phyloP scores from a whole-genome alignment of 1,140 invertebrate genomes.

The Mesaphorura yosii region DNA sequence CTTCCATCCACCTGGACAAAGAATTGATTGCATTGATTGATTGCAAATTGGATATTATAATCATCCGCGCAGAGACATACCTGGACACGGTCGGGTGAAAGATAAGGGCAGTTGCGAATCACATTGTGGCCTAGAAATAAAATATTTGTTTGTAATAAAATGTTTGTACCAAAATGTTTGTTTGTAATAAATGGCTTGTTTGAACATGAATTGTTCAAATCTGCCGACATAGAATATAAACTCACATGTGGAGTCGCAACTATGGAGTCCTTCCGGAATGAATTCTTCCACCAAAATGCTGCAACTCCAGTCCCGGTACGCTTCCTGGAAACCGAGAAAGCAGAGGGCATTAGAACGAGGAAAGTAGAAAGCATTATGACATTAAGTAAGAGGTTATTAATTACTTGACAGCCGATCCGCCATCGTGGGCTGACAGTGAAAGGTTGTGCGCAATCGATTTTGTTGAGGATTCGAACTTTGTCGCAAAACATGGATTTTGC shows the following conservation, averaged over 20 bases:
- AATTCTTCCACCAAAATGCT: slow-evolving; percentile 16
- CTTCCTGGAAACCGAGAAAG: slow-evolving; percentile 19
- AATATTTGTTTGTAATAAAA: too few relatives aligned
- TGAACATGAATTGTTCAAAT: too few relatives aligned
- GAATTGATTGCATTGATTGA: too few relatives aligned
- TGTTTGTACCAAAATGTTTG: too few relatives aligned
- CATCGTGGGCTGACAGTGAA: slow-evolving; percentile 25
- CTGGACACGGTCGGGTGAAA: slow-evolving; percentile 28
- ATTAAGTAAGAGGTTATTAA: not conserved
- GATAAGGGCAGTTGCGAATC: slow-evolving; percentile 27
- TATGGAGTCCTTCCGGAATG: slow-evolving; percentile 2
- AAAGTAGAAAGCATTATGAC: not conserved
- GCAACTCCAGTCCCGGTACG: slow-evolving; percentile 31
- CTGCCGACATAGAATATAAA: too few relatives aligned
- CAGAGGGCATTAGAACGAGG: not conserved
- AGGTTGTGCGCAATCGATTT: slow-evolving; percentile 26
- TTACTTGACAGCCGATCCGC: slow-evolving; percentile 25
- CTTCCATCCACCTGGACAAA: slow-evolving; percentile 1
- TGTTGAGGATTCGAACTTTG: slow-evolving; percentile 24
- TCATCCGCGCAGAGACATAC: too few relatives aligned
- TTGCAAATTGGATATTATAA: too few relatives aligned
- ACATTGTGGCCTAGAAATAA: too few relatives aligned
- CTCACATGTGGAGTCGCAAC: slow-evolving; percentile 18
- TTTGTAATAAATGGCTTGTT: too few relatives aligned
- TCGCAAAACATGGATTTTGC: slow-evolving; percentile 29